These are phyloP conservation scores for Eidolon dupreanum DNA, from an alignment of 2,797 vertebrate species.

Conservation along the genomic window DNA sequence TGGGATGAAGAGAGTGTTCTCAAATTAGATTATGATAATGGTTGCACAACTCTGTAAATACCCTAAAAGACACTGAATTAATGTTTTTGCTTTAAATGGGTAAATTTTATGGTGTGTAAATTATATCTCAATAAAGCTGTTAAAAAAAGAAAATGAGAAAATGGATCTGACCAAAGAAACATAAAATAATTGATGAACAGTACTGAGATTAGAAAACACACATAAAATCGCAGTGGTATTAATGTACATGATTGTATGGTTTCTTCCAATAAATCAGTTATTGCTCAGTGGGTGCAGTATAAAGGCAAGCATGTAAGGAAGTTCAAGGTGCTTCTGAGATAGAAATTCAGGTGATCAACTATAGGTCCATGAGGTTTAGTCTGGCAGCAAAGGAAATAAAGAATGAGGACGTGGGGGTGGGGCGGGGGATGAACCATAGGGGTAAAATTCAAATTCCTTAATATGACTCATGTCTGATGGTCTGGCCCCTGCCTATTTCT, in stretches of 20 bases:
- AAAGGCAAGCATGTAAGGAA: constrained; percentile 6
- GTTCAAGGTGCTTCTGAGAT: neutral
- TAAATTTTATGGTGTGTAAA: neutral
- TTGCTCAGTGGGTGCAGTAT: neutral
- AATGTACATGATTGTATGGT: neutral
- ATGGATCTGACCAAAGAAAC: neutral
- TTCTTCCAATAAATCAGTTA: neutral
- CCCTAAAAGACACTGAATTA: neutral
- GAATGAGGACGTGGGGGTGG: neutral
- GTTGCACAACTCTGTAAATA: neutral
- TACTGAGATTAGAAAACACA: neutral
- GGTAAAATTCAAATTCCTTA: neutral
- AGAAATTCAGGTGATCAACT: neutral
- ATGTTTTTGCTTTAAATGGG: neutral
- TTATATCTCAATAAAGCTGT: constrained; percentile 19
- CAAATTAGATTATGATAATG: neutral
- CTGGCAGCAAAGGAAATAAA: neutral
- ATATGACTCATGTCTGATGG: neutral
- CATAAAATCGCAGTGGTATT: neutral
- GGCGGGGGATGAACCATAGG: neutral
- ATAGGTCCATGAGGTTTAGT: neutral
- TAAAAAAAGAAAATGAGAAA: neutral
- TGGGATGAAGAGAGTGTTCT: neutral
- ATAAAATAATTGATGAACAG: neutral
- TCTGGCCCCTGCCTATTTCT: neutral